A percentile compares a stretch with the other conserved stretches of the same genome.
Conservation (phyloP, 2,888 invertebrate species). For the Thyatira batis region DNA sequence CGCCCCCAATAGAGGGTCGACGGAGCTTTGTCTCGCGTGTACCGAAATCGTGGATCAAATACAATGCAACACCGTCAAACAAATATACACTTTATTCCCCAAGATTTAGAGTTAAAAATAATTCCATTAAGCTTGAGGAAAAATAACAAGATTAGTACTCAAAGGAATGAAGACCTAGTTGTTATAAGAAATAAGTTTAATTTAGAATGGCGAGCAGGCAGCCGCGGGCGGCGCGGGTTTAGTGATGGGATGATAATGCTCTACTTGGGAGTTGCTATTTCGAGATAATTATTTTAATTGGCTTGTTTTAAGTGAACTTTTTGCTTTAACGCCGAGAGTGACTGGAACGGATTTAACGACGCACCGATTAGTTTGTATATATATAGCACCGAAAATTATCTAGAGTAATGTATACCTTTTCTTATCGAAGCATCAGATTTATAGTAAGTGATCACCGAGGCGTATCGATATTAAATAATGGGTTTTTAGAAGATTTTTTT, state of each 20-base stretch:
- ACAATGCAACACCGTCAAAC: constrained; percentile 12
- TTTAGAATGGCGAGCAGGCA: constrained; percentile 34
- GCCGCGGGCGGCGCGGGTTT: constrained; percentile 43
- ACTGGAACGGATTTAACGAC: not conserved
- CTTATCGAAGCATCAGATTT: too few relatives aligned
- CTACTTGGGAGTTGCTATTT: not conserved
- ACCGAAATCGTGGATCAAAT: constrained; percentile 45
- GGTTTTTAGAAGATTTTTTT: too few relatives aligned
- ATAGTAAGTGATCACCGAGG: too few relatives aligned
- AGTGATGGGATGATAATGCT: constrained; percentile 43
- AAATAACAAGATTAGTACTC: constrained; percentile 37
- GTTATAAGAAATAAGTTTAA: constrained; percentile 32
- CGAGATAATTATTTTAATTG: not conserved
- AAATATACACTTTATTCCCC: constrained; percentile 24
- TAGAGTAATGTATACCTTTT: too few relatives aligned
- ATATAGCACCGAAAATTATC: too few relatives aligned
- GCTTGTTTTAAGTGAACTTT: not conserved
- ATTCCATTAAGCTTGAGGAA: not conserved
- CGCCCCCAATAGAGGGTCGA: constrained; percentile 11
- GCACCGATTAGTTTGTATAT: too few relatives aligned
- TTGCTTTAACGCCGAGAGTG: not conserved
- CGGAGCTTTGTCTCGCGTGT: constrained; percentile 34
- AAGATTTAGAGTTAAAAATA: constrained; percentile 23
- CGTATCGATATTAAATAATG: too few relatives aligned
- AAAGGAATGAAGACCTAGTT: constrained; percentile 50